A percentile compares a stretch with the other conserved stretches of the same genome.
phyloP scores from a whole-genome alignment of 2,888 invertebrate genomes.

The Gortyna flavago region DNA sequence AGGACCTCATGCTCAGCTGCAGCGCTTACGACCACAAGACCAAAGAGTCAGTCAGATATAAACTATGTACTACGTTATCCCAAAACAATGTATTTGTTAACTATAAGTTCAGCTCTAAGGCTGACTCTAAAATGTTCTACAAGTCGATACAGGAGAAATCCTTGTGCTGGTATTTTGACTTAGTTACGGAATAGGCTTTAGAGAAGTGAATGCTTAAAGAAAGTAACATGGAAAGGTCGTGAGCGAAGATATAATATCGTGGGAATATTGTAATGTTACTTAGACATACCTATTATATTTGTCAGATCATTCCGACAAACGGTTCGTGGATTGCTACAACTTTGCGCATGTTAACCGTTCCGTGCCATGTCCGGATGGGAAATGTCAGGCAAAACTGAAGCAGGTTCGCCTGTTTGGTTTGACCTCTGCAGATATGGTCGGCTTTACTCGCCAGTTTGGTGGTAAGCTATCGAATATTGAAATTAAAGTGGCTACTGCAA shows the following conservation, averaged over 20 bases:
- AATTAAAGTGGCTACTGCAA: background rate
- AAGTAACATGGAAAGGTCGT: slow-evolving; percentile 45
- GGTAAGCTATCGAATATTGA: background rate
- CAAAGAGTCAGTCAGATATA: background rate
- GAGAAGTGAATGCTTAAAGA: slow-evolving; percentile 36
- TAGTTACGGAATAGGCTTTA: background rate
- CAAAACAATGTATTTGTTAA: background rate
- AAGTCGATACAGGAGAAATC: background rate
- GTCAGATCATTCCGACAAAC: slow-evolving; percentile 3
- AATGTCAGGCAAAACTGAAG: background rate
- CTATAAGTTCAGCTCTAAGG: background rate
- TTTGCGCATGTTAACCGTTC: background rate
- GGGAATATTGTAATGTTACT: slow-evolving; percentile 26
- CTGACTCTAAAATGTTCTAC: background rate
- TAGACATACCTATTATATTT: background rate
- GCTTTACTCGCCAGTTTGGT: no score
- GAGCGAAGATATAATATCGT: slow-evolving; percentile 44
- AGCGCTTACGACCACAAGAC: background rate
- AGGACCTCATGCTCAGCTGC: background rate
- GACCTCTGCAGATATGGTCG: background rate
- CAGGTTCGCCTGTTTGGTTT: background rate
- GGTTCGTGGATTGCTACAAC: background rate
- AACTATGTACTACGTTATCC: background rate
- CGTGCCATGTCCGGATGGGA: background rate
- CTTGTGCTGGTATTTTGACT: slow-evolving; percentile 6